A percentile compares a stretch with the other conserved stretches of the same genome.
Evolutionary conservation across 1,140 invertebrate species (phyloP).

Genomic region (Lepidurus apus): DNA sequence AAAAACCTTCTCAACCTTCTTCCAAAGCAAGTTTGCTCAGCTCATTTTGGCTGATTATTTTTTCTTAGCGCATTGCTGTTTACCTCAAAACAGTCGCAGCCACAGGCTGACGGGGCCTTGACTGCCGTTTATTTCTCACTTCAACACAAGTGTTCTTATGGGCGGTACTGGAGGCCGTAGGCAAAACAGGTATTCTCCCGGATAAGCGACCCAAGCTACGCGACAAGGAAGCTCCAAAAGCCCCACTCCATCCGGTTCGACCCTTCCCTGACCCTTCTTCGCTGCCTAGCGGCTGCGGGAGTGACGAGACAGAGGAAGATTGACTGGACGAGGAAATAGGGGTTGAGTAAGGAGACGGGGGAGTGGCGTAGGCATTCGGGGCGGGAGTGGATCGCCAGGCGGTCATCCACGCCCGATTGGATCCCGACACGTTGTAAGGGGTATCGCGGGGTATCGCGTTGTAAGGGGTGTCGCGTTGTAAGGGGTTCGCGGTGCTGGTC

Average conservation of each 20-base stretch:
- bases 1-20: too few relatives aligned
- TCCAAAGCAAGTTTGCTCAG: too few relatives aligned
- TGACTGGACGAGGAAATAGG: neutral
- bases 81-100: constrained; percentile 7
- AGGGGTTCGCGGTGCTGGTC: neutral
- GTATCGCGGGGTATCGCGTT: too few relatives aligned
- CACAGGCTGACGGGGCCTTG: neutral
- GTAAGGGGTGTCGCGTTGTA: neutral
- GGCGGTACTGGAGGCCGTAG: neutral
- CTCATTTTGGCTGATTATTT: neutral
- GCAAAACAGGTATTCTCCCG: neutral
- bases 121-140: constrained; percentile 3
- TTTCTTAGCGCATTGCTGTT: neutral
- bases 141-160: neutral
- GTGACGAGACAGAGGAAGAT: neutral
- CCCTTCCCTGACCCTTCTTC: neutral
- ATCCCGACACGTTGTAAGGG: neutral
- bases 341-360: neutral
- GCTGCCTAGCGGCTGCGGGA: neutral
- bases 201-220: neutral
- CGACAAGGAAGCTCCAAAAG: neutral
- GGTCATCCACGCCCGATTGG: constrained; percentile 1
- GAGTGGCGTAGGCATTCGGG: constrained; percentile 5
- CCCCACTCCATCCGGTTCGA: neutral
- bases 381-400: neutral